A percentile compares a stretch with the other conserved stretches of the same genome.
phyloP scores from a whole-genome alignment of 2,888 invertebrate species.

The Yponomeuta evonymella region DNA sequence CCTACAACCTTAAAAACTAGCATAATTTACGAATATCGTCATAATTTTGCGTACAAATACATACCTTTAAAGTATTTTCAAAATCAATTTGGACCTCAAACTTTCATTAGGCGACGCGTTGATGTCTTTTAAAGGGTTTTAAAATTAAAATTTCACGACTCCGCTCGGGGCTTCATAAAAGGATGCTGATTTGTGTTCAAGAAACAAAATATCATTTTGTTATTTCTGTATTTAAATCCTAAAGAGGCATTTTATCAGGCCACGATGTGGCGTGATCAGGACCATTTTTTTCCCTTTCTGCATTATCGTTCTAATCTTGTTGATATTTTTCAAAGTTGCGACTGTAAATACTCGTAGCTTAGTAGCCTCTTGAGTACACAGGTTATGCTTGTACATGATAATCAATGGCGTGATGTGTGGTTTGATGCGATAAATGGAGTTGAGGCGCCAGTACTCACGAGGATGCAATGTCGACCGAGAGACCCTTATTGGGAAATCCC shows the following conservation, averaged over 20 bases:
- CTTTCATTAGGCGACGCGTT: conserved; percentile 44
- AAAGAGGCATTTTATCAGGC: background rate
- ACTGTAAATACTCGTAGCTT: background rate
- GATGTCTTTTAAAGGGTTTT: conserved; percentile 62
- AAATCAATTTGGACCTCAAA: conserved; percentile 1
- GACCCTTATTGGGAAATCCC: background rate
- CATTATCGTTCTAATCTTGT: background rate
- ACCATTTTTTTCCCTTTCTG: background rate
- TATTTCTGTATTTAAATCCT: background rate
- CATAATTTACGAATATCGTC: too few species aligned
- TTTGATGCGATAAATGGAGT: background rate
- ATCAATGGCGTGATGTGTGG: conserved; percentile 4
- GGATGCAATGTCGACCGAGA: background rate
- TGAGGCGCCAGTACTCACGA: background rate
- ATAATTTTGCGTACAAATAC: too few species aligned
- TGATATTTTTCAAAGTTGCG: conserved; percentile 1
- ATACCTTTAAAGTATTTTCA: background rate
- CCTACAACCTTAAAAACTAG: too few species aligned
- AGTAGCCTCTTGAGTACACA: background rate
- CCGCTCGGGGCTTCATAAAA: too few species aligned
- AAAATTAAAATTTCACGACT: background rate
- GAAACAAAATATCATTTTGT: too few species aligned
- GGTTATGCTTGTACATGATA: conserved; percentile 1
- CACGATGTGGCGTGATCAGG: background rate
- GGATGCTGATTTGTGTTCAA: too few species aligned